Conservation (phyloP, 2,797 vertebrate species). For the Brachymystax lenok region DNA sequence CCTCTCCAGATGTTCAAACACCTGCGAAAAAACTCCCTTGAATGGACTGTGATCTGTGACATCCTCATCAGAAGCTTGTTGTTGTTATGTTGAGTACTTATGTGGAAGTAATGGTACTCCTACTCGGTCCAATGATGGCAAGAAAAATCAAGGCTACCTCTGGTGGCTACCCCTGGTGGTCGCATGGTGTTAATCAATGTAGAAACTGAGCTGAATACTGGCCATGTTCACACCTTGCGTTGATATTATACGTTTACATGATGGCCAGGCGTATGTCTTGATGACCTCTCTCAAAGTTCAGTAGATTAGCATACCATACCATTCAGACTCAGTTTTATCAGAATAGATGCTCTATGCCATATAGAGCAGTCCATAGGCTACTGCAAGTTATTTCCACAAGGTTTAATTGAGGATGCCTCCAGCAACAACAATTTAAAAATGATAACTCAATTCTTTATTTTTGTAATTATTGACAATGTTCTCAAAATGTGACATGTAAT, state of each 20-base stretch:
- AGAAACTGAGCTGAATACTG: neutral
- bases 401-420: neutral
- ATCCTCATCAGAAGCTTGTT: no score
- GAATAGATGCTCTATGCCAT: neutral
- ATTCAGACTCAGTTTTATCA: no score
- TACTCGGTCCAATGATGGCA: neutral
- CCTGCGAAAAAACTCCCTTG: neutral
- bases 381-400: neutral
- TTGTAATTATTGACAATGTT: constrained; percentile 43
- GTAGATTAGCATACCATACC: neutral
- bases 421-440: neutral
- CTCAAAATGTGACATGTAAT: constrained; percentile 18
- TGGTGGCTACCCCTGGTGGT: neutral
- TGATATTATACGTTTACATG: neutral
- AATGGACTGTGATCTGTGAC: neutral
- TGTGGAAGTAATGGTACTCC: neutral
- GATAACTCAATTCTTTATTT: constrained; percentile 34
- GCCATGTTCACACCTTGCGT: neutral
- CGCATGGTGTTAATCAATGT: neutral
- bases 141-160: neutral
- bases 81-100: neutral
- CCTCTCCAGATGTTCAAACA: neutral
- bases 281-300: neutral
- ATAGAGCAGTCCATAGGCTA: neutral
- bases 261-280: neutral